Conservation (phyloP, 1,140 invertebrate genomes). For the Leptinotarsa lineolata region DNA sequence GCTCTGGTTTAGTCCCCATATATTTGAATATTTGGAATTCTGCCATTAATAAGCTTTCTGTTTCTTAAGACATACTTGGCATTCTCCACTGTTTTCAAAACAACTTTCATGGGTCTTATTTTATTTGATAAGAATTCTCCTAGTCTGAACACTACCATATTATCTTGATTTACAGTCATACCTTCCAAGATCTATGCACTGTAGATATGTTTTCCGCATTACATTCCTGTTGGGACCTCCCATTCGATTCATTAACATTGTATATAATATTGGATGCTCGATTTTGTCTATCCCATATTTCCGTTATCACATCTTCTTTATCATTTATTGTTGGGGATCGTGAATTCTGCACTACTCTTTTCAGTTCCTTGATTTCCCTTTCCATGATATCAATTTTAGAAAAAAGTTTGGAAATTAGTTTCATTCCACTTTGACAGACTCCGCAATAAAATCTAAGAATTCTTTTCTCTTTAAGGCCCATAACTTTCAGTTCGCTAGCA, state of each 20-base stretch:
- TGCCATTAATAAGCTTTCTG: conserved; percentile 9
- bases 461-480: conserved; percentile 22
- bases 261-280: conserved; percentile 19
- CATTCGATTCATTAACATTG: no score
- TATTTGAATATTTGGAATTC: conserved; percentile 18
- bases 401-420: conserved; percentile 23
- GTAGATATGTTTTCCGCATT: conserved; percentile 12
- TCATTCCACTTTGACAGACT: conserved; percentile 27
- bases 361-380: conserved; percentile 15
- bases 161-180: conserved; percentile 8
- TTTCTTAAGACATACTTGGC: conserved; percentile 8
- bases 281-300: conserved; percentile 25
- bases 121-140: conserved; percentile 17
- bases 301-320: conserved; percentile 15
- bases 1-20: conserved; percentile 12
- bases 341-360: not conserved
- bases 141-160: conserved; percentile 19
- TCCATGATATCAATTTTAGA: conserved; percentile 24
- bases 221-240: conserved; percentile 4
- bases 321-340: not conserved
- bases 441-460: conserved; percentile 22
- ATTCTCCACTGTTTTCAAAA: conserved; percentile 13
- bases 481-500: conserved; percentile 24
- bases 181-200: not conserved
- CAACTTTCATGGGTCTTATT: conserved; percentile 26